phyloP scores from a whole-genome alignment of 2,797 vertebrate species.

The Crocidura indochinensis region DNA sequence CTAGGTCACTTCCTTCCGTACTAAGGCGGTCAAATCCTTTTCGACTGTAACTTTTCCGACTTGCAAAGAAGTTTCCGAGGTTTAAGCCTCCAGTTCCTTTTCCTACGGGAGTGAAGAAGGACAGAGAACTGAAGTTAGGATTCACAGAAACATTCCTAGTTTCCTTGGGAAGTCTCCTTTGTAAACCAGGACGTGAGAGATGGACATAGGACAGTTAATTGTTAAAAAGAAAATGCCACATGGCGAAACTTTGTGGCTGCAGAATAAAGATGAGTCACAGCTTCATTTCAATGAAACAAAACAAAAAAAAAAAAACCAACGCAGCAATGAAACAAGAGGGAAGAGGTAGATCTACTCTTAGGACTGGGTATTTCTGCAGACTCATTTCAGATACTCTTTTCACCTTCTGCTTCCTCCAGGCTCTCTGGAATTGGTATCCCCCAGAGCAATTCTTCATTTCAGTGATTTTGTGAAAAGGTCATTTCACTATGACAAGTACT shows the following conservation, averaged over 20 bases:
- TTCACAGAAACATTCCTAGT: neutral
- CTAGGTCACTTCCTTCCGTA: conserved; percentile 98
- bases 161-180: conserved; percentile 12
- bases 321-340: too few species aligned
- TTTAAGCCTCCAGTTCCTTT: conserved; percentile 95
- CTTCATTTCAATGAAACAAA: neutral
- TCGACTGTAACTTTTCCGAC: conserved; percentile 95
- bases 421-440: conserved; percentile 34
- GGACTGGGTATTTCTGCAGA: neutral
- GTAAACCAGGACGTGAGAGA: neutral
- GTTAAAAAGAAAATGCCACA: neutral
- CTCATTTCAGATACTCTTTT: conserved; percentile 42
- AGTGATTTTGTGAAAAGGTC: conserved; percentile 64
- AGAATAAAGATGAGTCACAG: neutral
- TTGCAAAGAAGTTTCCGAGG: conserved; percentile 97
- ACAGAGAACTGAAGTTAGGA: neutral
- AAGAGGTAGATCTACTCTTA: too few species aligned
- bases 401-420: conserved; percentile 40
- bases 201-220: neutral
- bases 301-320: conserved; percentile 18
- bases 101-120: conserved; percentile 89
- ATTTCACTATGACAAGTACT: conserved; percentile 58
- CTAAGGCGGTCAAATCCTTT: conserved; percentile 98
- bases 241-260: neutral
- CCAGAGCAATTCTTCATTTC: conserved; percentile 59